These are phyloP conservation scores for Oxygymnocypris stewartii DNA, from an alignment of 2,113 vertebrate genomes.

Conservation along the genomic window DNA sequence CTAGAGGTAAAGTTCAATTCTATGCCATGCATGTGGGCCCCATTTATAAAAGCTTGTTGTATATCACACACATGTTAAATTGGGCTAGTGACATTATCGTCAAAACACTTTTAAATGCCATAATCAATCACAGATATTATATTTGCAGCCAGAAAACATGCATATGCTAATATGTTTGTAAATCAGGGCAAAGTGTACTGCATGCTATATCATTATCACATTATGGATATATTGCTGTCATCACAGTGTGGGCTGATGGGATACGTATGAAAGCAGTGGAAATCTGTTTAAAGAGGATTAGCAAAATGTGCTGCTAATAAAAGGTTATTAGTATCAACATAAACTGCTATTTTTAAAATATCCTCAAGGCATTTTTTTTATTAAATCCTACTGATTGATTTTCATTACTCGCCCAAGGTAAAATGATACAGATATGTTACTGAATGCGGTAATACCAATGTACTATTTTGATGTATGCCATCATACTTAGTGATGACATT, in stretches of 20 bases:
- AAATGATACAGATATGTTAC: background rate
- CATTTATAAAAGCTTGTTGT: background rate
- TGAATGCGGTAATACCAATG: background rate
- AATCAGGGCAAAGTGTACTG: conserved; percentile 13
- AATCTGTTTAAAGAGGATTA: conserved; percentile 45
- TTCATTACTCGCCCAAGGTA: background rate
- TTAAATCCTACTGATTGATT: background rate
- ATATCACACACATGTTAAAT: background rate
- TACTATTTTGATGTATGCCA: background rate
- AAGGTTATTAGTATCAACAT: background rate
- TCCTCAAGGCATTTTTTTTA: background rate
- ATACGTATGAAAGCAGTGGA: background rate
- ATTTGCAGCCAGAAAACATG: background rate
- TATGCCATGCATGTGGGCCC: background rate
- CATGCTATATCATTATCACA: conserved; percentile 15
- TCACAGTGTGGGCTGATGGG: background rate
- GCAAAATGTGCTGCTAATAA: conserved; percentile 34
- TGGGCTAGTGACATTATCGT: background rate
- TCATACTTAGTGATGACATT: background rate
- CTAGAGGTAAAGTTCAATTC: conserved; percentile 82
- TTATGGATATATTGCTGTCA: conserved; percentile 5
- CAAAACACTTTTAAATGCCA: background rate
- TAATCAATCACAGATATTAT: background rate
- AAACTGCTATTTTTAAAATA: background rate
- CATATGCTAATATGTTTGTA: background rate